These are phyloP conservation scores for Zoanthus solanderi DNA, from an alignment of 92 coral and sea anemone species.

Conservation along the genomic window DNA sequence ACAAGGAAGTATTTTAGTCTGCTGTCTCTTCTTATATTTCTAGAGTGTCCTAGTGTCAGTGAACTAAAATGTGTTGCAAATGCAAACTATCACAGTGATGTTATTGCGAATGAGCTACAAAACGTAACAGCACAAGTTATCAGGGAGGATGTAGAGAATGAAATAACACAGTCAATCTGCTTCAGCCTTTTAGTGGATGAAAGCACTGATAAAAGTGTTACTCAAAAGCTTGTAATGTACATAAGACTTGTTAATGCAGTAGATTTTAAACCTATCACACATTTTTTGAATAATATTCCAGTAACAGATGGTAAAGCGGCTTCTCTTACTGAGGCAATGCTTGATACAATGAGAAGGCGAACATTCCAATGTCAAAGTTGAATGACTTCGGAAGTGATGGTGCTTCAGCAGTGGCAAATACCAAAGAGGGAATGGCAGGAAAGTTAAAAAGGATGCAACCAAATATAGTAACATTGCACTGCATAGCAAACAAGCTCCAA, in stretches of 20 bases:
- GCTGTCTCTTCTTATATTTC: conserved; percentile 34
- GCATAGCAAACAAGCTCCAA: conserved; percentile 48
- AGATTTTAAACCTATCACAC: conserved; percentile 40
- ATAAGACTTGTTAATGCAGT: conserved; percentile 16
- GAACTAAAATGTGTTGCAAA: conserved; percentile 57
- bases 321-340: conserved; percentile 47
- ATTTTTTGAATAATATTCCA: conserved; percentile 51
- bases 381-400: conserved; percentile 59
- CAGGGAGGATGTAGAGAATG: conserved; percentile 14
- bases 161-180: conserved; percentile 27
- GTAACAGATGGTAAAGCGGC: conserved; percentile 44
- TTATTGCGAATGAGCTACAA: conserved; percentile 39
- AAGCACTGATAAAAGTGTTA: conserved; percentile 40
- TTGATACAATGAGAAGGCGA: not conserved
- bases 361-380: conserved; percentile 32
- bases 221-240: conserved; percentile 43
- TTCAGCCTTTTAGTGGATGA: conserved; percentile 47
- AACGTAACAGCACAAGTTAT: conserved; percentile 27
- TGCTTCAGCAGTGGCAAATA: conserved; percentile 42
- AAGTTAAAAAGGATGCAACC: conserved; percentile 5
- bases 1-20: conserved; percentile 44
- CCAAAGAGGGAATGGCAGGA: conserved; percentile 35
- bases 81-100: conserved; percentile 32
- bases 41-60: conserved; percentile 34
- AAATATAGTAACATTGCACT: conserved; percentile 34